phyloP scores from a whole-genome alignment of 2,113 vertebrate genomes.

The Labrus mixtus region DNA sequence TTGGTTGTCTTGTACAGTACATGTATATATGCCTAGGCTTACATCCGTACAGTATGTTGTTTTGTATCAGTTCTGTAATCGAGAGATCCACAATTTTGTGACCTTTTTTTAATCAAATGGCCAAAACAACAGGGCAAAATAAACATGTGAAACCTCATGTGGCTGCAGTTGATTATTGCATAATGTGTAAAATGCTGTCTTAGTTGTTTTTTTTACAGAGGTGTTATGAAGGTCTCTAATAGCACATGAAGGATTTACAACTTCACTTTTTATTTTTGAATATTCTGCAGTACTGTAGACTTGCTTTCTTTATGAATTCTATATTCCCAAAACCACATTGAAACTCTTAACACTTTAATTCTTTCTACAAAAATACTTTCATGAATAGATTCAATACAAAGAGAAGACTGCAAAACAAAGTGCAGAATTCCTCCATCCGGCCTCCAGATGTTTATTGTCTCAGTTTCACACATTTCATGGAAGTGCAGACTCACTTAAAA shows the following conservation, averaged over 20 bases:
- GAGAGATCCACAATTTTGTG: slow-evolving; percentile 77
- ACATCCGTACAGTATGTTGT: slow-evolving; percentile 71
- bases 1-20: slow-evolving; percentile 77
- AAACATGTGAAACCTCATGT: slow-evolving; percentile 66
- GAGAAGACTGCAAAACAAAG: slow-evolving; percentile 39
- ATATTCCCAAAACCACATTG: slow-evolving; percentile 16
- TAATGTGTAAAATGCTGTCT: background rate
- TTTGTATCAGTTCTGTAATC: slow-evolving; percentile 81
- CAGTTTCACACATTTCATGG: slow-evolving; percentile 67
- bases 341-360: slow-evolving; percentile 60
- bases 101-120: slow-evolving; percentile 80
- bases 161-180: background rate
- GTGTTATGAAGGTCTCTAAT: too few species aligned
- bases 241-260: too few species aligned
- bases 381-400: slow-evolving; percentile 28
- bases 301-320: slow-evolving; percentile 6
- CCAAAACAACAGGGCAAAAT: slow-evolving; percentile 75
- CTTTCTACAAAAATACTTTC: slow-evolving; percentile 36
- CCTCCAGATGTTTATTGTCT: slow-evolving; percentile 82
- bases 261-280: background rate
- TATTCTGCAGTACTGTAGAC: background rate
- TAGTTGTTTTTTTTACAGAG: background rate
- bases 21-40: slow-evolving; percentile 70
- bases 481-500: slow-evolving; percentile 49
- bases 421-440: slow-evolving; percentile 56